Conservation (phyloP, 2,888 invertebrate species). For the Leptinotarsa juncta region DNA sequence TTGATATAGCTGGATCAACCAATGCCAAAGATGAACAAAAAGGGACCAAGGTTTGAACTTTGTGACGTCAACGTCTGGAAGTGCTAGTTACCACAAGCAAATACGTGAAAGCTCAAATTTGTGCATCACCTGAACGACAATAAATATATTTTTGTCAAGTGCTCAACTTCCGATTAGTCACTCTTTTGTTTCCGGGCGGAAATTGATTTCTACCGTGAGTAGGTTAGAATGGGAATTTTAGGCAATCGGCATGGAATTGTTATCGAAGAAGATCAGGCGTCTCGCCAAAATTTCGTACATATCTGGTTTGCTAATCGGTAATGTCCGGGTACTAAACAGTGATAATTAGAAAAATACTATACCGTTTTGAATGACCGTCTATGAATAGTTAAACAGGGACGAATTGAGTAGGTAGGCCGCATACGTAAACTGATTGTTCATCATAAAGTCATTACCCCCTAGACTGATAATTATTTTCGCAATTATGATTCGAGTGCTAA, state of each 20-base stretch:
- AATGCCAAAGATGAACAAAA: too few relatives aligned
- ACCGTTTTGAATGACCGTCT: neutral
- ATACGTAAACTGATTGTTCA: constrained; percentile 5
- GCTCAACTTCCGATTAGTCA: too few relatives aligned
- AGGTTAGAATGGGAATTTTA: neutral
- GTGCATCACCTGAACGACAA: too few relatives aligned
- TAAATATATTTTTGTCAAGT: too few relatives aligned
- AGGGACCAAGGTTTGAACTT: too few relatives aligned
- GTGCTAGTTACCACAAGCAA: too few relatives aligned
- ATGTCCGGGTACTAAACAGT: constrained; percentile 6
- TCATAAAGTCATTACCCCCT: constrained; percentile 10
- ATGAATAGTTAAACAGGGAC: neutral
- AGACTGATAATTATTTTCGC: constrained; percentile 4
- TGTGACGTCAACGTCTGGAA: too few relatives aligned
- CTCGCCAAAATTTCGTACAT: neutral
- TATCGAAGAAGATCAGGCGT: neutral
- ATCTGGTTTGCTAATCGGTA: constrained; percentile 2
- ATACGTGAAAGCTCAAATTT: too few relatives aligned
- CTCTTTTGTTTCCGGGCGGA: neutral
- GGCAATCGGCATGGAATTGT: neutral
- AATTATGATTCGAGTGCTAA: constrained; percentile 3
- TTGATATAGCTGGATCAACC: too few relatives aligned
- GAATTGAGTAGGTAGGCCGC: neutral
- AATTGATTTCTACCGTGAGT: neutral
- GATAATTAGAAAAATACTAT: constrained; percentile 4